Conservation (phyloP, 2,888 invertebrate species). For the Drosophila barbarae region DNA sequence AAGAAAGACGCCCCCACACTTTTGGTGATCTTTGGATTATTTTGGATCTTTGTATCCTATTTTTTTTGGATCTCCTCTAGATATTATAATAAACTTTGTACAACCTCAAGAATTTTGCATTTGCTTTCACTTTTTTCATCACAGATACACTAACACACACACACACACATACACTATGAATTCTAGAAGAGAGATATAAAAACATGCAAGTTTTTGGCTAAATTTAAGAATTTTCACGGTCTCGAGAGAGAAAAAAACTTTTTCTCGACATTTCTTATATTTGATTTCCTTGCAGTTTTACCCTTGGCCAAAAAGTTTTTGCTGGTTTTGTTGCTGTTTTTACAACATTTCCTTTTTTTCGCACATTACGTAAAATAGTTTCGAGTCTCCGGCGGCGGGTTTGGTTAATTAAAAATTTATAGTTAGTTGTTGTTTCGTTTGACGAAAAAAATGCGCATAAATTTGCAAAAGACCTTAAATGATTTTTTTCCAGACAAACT, state of each 20-base stretch:
- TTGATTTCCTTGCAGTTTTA: constrained; percentile 31
- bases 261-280: constrained; percentile 33
- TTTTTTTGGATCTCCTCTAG: neutral
- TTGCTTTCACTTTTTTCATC: constrained; percentile 37
- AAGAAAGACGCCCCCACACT: constrained; percentile 39
- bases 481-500: constrained; percentile 51
- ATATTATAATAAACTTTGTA: constrained; percentile 6
- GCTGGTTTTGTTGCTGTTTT: constrained; percentile 14
- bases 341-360: constrained; percentile 28
- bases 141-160: constrained; percentile 6
- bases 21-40: constrained; percentile 2
- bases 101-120: constrained; percentile 8
- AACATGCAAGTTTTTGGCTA: constrained; percentile 40
- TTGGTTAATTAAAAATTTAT: constrained; percentile 32
- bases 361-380: constrained; percentile 40
- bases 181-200: constrained; percentile 34
- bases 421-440: constrained; percentile 20
- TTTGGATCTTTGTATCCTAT: neutral
- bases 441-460: constrained; percentile 57
- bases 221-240: constrained; percentile 62
- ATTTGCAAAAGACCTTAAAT: constrained; percentile 29
- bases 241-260: constrained; percentile 19
- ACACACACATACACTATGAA: neutral
- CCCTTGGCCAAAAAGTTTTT: constrained; percentile 30
- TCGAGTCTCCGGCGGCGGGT: constrained; percentile 10